Evolutionary conservation across 2,888 invertebrate genomes (phyloP).

Genomic region (Cryptosula pallasiana): DNA sequence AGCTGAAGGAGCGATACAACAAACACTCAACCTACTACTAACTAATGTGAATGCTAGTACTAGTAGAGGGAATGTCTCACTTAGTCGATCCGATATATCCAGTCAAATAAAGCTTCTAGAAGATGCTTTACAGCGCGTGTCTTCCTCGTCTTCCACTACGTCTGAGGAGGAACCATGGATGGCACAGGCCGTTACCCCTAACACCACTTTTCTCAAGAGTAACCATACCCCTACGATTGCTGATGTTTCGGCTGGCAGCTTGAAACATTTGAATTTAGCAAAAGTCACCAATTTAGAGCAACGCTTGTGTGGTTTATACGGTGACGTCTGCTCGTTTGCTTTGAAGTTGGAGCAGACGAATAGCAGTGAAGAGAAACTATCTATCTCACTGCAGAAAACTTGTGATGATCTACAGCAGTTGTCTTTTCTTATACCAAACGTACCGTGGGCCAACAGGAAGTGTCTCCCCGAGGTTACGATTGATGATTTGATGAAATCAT

Average conservation of each 20-base stretch:
- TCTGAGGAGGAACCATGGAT: background rate
- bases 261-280: background rate
- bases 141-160: background rate
- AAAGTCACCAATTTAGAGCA: slow-evolving; percentile 9
- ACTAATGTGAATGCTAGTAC: background rate
- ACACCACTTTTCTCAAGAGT: slow-evolving; percentile 7
- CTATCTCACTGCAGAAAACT: background rate
- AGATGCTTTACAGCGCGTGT: background rate
- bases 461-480: background rate
- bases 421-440: slow-evolving; percentile 17
- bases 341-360: background rate
- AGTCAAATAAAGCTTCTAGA: background rate
- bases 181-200: background rate
- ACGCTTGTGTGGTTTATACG: background rate
- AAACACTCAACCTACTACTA: background rate
- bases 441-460: background rate
- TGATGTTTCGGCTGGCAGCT: background rate
- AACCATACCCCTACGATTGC: background rate
- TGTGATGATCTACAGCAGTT: background rate
- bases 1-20: background rate
- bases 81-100: background rate
- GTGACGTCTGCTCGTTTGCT: background rate
- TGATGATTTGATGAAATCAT: slow-evolving; percentile 5
- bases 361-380: background rate
- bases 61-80: background rate